phyloP scores from a whole-genome alignment of 1,140 invertebrate genomes.

The Atta cephalotes region DNA sequence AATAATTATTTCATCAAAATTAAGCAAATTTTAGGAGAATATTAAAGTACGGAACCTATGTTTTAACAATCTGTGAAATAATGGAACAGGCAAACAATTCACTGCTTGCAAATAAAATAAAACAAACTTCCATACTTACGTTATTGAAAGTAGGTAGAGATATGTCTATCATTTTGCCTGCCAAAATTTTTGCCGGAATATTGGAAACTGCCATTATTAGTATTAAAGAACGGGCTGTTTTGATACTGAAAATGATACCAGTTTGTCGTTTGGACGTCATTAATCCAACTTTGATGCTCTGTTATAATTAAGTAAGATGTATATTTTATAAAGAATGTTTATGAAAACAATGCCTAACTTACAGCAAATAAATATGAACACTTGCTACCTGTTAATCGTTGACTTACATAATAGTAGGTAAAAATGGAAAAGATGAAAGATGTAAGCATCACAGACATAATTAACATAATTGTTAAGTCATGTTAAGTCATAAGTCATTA shows the following conservation, averaged over 20 bases:
- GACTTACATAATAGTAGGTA: constrained; percentile 74
- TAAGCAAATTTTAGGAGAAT: constrained; percentile 42
- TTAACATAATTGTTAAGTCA: constrained; percentile 25
- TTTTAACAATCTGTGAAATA: constrained; percentile 51
- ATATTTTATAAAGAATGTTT: not conserved
- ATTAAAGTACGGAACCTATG: constrained; percentile 67
- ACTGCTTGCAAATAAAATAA: not conserved
- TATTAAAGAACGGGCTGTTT: constrained; percentile 65
- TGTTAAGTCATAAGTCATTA: constrained; percentile 2
- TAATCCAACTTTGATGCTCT: constrained; percentile 67
- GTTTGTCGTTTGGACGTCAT: constrained; percentile 31
- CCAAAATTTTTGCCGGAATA: constrained; percentile 67
- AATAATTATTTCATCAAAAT: not conserved
- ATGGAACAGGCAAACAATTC: not conserved
- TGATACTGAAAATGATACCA: constrained; percentile 67
- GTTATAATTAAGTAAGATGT: not conserved
- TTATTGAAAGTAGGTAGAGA: constrained; percentile 72
- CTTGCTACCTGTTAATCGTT: constrained; percentile 68
- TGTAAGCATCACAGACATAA: constrained; percentile 49
- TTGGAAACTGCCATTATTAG: constrained; percentile 74
- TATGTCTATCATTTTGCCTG: constrained; percentile 69
- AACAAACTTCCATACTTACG: constrained; percentile 62
- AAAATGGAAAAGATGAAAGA: constrained; percentile 72
- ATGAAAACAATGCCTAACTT: not conserved
- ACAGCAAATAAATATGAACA: not conserved